Base-by-base conservation (phyloP, 2,888 invertebrate genomes). In the Phyto melanocephala region DNA sequence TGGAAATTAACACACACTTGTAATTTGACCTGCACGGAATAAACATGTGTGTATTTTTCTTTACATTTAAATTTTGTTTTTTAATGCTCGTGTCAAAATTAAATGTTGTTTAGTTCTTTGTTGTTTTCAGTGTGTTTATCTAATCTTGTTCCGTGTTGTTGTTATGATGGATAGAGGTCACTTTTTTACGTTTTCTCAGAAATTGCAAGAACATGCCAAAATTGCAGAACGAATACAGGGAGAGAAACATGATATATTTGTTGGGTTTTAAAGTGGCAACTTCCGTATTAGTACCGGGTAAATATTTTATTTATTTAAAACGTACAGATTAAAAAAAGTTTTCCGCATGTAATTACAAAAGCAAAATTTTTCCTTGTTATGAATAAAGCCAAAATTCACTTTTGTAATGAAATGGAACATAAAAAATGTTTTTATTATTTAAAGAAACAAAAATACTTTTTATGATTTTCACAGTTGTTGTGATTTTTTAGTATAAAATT, bases 171-270 rank as follows among this genome's bases (percentile, higher is more conserved):
- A 20, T 50, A 56, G 35, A 35, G 67, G 58, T 52, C 58, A 67
- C 3, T 15, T 52, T 63, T 63, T 45, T 4, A 24, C 20, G 7
- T 58, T 52, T 83, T 63, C 80, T 45, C 8, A 63, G 83, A 83
- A 83, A 13, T 83, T 68, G 77, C 72, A 72, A 15, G 68, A 71
- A 74, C 15, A 72, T 77, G 67, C 60, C 35, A 56, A 65, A 68
- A 63, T 50, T 10, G 17, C 8, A 47, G 7, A 47, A 47, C 10
- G 11, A 10, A 20, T 17, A 52, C 1, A 24, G n/a, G 28, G 15
- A 62, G 42, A 45, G 77, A 77, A 65, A 81, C 33, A 17, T 40
- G 68, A 75, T 74, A 28, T 62, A 24, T 80, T 74, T 72, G 60
- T 35, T 4, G 22, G 45, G 45, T n/a, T 74, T 50, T 54, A 3